Conservation (phyloP, 2,888 invertebrate species). For the Gymnoscelis rufifasciata region DNA sequence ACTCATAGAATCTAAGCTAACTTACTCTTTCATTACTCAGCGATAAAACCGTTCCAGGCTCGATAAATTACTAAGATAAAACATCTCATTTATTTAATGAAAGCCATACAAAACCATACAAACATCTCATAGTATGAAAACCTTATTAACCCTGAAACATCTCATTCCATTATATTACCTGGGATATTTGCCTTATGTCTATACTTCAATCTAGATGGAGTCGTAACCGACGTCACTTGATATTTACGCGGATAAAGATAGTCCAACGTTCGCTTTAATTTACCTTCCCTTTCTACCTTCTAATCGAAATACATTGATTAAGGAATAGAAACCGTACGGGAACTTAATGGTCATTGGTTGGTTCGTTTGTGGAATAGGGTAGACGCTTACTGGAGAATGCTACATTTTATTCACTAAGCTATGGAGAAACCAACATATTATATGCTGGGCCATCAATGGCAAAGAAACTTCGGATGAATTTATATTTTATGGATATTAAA, state of each 20-base stretch:
- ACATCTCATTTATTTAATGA: conserved; percentile 4
- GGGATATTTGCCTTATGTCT: not conserved
- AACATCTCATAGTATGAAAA: conserved; percentile 1
- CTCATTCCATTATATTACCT: conserved; percentile 4
- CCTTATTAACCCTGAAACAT: conserved; percentile 7
- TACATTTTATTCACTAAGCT: not conserved
- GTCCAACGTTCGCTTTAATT: conserved; percentile 26
- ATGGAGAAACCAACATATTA: too few species aligned
- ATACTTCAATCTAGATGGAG: not conserved
- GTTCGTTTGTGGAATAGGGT: conserved; percentile 23
- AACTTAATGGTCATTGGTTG: conserved; percentile 45
- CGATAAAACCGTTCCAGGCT: not conserved
- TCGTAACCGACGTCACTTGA: conserved; percentile 1
- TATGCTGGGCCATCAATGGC: too few species aligned
- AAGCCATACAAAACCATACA: conserved; percentile 2
- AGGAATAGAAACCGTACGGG: conserved; percentile 30
- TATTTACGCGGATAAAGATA: conserved; percentile 13
- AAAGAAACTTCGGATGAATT: too few species aligned
- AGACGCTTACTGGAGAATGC: not conserved
- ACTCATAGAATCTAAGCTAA: not conserved
- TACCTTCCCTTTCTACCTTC: conserved; percentile 30
- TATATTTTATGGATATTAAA: too few species aligned
- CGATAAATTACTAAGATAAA: conserved; percentile 4
- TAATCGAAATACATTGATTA: conserved; percentile 72
- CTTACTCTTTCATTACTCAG: not conserved